phyloP scores from a whole-genome alignment of 2,113 vertebrate species.

The Anguilla japonica region DNA sequence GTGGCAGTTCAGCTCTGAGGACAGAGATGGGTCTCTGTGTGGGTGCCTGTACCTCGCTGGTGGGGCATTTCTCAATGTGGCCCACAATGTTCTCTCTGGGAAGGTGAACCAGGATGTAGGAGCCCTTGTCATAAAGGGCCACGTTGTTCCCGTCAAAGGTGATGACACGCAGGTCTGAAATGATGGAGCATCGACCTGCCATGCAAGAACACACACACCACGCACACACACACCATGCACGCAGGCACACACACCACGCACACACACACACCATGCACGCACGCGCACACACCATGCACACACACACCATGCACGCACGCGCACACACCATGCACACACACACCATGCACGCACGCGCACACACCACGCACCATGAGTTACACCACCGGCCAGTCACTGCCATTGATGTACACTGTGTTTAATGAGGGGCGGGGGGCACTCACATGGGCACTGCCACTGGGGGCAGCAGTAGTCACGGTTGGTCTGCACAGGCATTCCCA shows the following conservation, averaged over 20 bases:
- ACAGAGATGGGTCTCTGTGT: neutral
- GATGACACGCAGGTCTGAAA: conserved; percentile 92
- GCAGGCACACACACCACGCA: neutral
- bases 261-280: too few relatives aligned
- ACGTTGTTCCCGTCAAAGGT: conserved; percentile 96
- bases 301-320: too few relatives aligned
- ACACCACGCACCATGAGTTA: too few relatives aligned
- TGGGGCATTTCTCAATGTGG: conserved; percentile 90
- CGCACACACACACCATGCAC: too few relatives aligned
- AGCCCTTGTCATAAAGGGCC: conserved; percentile 88
- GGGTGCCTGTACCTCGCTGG: conserved; percentile 78
- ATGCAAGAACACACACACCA: conserved; percentile 26
- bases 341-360: too few relatives aligned
- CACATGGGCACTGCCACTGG: conserved; percentile 95
- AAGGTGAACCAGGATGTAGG: conserved; percentile 88
- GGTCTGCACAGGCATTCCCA: conserved; percentile 87
- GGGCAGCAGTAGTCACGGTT: conserved; percentile 92
- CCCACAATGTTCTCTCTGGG: conserved; percentile 87
- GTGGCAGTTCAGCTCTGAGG: neutral
- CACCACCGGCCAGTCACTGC: too few relatives aligned
- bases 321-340: too few relatives aligned
- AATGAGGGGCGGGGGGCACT: conserved; percentile 44
- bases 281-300: too few relatives aligned
- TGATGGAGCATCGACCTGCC: conserved; percentile 89
- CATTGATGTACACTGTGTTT: neutral